Conservation (phyloP, 2,888 invertebrate species). For the Hemithea aestivaria region DNA sequence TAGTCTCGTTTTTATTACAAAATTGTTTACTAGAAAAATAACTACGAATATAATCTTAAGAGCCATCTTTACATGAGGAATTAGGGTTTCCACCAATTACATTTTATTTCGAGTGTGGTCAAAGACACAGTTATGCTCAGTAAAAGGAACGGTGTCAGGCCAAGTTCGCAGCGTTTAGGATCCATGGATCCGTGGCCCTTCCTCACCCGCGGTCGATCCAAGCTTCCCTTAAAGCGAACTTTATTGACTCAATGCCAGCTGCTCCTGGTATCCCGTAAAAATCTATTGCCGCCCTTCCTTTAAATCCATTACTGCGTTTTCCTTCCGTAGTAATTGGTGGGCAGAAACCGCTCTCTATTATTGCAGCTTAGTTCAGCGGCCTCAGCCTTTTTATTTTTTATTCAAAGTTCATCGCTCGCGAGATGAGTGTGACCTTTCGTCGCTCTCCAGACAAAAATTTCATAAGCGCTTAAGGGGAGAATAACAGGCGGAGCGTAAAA, state of each 20-base stretch:
- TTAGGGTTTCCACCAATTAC: constrained; percentile 41
- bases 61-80: no score
- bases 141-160: constrained; percentile 22
- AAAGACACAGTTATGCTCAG: constrained; percentile 38
- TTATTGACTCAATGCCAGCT: constrained; percentile 55
- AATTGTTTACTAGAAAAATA: no score
- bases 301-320: constrained; percentile 40
- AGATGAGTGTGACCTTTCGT: not conserved
- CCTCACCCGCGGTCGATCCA: constrained; percentile 43
- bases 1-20: no score
- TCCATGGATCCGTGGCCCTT: constrained; percentile 27
- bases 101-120: constrained; percentile 40
- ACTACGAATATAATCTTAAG: no score
- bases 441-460: constrained; percentile 4
- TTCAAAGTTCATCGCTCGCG: constrained; percentile 12
- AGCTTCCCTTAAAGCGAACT: constrained; percentile 52
- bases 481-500: constrained; percentile 28
- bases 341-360: constrained; percentile 23
- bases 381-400: constrained; percentile 15
- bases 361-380: constrained; percentile 18
- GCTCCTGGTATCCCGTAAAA: constrained; percentile 53
- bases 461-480: constrained; percentile 10
- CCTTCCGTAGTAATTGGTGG: constrained; percentile 30
- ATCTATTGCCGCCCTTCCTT: constrained; percentile 43
- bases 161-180: constrained; percentile 17